Evolutionary conservation across 2,888 invertebrate genomes (phyloP), one percentile per base, ranked within the genome.

Genomic region (Chalcis sispes): DNA sequence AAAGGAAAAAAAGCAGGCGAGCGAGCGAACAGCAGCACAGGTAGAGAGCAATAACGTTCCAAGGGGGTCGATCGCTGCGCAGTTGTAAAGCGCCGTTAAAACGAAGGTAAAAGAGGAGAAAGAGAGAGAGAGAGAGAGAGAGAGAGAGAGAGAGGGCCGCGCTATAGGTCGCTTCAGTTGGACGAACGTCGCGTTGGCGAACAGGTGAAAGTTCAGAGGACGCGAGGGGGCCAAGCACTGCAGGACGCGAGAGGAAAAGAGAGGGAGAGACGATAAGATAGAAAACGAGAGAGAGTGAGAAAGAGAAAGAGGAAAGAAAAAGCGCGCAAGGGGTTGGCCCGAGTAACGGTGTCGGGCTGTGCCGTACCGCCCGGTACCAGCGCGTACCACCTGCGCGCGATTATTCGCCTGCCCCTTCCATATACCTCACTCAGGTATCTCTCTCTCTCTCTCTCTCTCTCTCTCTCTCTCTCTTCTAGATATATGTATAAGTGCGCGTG

Each of bases 341-440:
- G n/a, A n/a, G n/a, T n/a, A n/a, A n/a, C 78, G 86, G 86, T 87
- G 84, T 85, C 85, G 82, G 83, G 81, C 83, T 74, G 85, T 85
- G 80, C 85, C 85, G 78, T 77, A 82, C 82, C 79, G 83, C 80
- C 81, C 80, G 85, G 87, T 86, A 84, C 87, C 87, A 83, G 79
- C 75, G 79, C 79, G 87, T 86, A 83, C 86, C 86, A 86, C 79
- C 80, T 78, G 79, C 42, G 42, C 15, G n/a, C 40, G 29, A 13
- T 36, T 58, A 69, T n/a, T n/a, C 50, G 10, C 29, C 65, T 18
- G 0, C 40, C n/a, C 20, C 27, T 46, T 46, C 46, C 50, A 48
- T 23, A 3, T 23, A 23, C 23, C 10, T 23, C 74, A 69, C 36
- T 15, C 54, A 20, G 13, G 8, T 32, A 29, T 29, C 32, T 72